Conservation (phyloP, 2,797 vertebrate species). For the Centroberyx gerrardi region DNA sequence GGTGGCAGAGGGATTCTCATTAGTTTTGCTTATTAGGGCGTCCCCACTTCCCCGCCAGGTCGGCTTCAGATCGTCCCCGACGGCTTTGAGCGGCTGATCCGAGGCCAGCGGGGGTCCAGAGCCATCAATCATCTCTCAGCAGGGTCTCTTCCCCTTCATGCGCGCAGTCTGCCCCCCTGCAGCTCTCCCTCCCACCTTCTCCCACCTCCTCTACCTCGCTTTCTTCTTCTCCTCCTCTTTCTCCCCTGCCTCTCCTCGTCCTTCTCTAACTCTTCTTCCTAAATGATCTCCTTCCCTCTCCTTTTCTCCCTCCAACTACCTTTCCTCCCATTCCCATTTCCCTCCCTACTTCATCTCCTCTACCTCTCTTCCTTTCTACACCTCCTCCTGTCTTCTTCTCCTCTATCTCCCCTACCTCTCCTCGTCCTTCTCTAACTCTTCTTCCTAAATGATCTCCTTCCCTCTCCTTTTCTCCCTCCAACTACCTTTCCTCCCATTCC, state of each 20-base stretch:
- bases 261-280: conserved; percentile 27
- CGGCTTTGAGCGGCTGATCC: conserved; percentile 39
- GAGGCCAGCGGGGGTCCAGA: conserved; percentile 32
- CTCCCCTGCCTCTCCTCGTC: neutral
- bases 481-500: neutral
- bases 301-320: neutral
- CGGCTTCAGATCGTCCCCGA: conserved; percentile 40
- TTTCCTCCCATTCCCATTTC: neutral
- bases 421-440: no score
- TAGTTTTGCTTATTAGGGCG: conserved; percentile 1
- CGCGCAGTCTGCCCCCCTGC: conserved; percentile 16
- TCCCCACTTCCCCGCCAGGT: neutral
- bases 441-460: neutral
- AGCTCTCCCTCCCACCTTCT: conserved; percentile 2
- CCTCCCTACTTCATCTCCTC: neutral
- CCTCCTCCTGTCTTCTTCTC: neutral
- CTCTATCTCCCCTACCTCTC: no score
- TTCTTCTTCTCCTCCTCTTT: neutral
- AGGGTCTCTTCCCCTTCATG: conserved; percentile 30
- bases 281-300: no score
- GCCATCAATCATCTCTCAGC: conserved; percentile 64
- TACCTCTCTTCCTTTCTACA: neutral
- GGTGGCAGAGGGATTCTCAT: neutral
- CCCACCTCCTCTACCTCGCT: neutral
- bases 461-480: neutral